Percentiles rank a stretch among this genome's conserved stretches.
Evolutionary conservation across 2,888 invertebrate genomes (phyloP).

Genomic region (Oxyscelio sp.): DNA sequence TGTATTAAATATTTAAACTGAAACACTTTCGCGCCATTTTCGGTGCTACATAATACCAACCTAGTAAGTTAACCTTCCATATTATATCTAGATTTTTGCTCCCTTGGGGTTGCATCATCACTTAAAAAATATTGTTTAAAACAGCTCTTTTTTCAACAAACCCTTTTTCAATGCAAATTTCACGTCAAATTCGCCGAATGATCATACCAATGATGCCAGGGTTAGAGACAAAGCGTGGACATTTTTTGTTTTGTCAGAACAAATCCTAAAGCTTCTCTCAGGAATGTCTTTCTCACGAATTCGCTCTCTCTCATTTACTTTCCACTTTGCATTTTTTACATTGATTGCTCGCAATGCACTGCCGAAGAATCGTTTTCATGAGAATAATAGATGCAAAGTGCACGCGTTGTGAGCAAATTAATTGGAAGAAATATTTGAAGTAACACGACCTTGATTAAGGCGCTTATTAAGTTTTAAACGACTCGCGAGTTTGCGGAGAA

Average conservation of each 20-base stretch:
- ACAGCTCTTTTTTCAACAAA: neutral
- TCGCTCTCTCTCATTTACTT: conserved; percentile 43
- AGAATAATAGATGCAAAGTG: conserved; percentile 19
- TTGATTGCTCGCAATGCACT: conserved; percentile 38
- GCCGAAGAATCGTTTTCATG: neutral
- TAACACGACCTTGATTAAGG: conserved; percentile 20
- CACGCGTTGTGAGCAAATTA: conserved; percentile 18
- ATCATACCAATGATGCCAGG: conserved; percentile 49
- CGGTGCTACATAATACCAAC: too few species aligned
- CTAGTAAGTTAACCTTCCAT: too few species aligned
- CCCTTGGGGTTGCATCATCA: too few species aligned
- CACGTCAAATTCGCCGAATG: conserved; percentile 46
- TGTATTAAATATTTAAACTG: too few species aligned
- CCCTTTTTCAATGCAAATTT: conserved; percentile 22
- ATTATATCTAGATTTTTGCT: too few species aligned
- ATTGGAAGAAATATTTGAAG: conserved; percentile 34
- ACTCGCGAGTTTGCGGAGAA: too few species aligned
- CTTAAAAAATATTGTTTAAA: too few species aligned
- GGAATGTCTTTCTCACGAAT: conserved; percentile 47
- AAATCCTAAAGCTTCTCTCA: conserved; percentile 40
- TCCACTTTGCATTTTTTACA: conserved; percentile 50
- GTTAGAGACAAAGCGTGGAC: conserved; percentile 38
- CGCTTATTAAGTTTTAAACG: conserved; percentile 38
- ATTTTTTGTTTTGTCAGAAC: conserved; percentile 44
- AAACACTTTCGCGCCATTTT: too few species aligned